phyloP scores from a whole-genome alignment of 2,113 vertebrate genomes.

The Alexandromys fortis region DNA sequence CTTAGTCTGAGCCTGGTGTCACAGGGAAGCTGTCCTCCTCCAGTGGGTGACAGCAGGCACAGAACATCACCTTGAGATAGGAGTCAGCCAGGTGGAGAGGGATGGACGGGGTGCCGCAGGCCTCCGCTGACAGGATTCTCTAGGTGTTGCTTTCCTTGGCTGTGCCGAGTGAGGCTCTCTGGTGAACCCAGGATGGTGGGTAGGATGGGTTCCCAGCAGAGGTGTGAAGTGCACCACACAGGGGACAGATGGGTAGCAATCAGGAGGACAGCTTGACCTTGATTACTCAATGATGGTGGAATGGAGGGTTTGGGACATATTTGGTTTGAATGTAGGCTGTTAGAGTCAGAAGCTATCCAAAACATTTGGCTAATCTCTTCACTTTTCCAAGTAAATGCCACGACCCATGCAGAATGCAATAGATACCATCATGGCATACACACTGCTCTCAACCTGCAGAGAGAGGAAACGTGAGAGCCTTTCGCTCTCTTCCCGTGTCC shows the following conservation, averaged over 20 bases:
- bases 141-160: not conserved
- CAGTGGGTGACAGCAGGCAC: not conserved
- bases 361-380: not conserved
- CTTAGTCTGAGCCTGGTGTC: not conserved
- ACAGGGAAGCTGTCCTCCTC: not conserved
- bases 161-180: not conserved
- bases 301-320: not conserved
- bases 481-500: not conserved
- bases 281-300: not conserved
- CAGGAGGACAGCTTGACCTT: not conserved
- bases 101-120: too few relatives aligned
- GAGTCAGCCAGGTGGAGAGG: not conserved
- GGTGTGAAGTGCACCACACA: not conserved
- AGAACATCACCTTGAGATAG: not conserved
- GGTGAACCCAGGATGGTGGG: not conserved
- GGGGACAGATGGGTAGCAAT: not conserved
- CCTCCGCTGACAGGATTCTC: not conserved
- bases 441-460: accelerated
- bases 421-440: accelerated
- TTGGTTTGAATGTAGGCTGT: not conserved
- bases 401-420: not conserved
- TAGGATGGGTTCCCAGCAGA: not conserved
- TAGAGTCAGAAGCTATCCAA: too few relatives aligned
- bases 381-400: too few relatives aligned
- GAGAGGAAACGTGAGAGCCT: not conserved